Percentiles rank a stretch among this genome's conserved stretches.
phyloP scores from a whole-genome alignment of 2,797 vertebrate species.

The Aulostomus chinensis region DNA sequence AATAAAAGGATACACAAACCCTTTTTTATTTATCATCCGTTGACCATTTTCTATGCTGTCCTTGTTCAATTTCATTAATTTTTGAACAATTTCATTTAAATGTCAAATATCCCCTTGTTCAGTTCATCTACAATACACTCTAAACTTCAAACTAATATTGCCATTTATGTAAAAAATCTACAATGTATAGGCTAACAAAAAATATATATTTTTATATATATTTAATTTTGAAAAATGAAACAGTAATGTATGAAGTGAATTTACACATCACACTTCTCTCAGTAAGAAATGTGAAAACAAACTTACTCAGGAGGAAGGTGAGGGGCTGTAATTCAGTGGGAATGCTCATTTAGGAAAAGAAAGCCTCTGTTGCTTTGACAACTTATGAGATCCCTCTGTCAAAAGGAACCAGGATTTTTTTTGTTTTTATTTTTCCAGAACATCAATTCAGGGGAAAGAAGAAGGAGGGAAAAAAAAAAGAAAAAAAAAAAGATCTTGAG shows the following conservation, averaged over 20 bases:
- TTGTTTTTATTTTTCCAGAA: slow-evolving; percentile 43
- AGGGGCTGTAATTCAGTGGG: slow-evolving; percentile 71
- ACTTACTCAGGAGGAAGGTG: slow-evolving; percentile 65
- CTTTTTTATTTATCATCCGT: slow-evolving; percentile 46
- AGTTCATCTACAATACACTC: slow-evolving; percentile 83
- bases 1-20: slow-evolving; percentile 67
- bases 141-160: slow-evolving; percentile 86
- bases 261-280: slow-evolving; percentile 71
- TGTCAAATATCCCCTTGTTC: slow-evolving; percentile 75
- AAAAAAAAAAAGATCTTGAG: slow-evolving; percentile 19
- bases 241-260: slow-evolving; percentile 82
- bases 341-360: slow-evolving; percentile 77
- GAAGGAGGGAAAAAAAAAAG: not conserved
- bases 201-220: slow-evolving; percentile 86
- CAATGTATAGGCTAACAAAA: slow-evolving; percentile 91
- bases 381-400: slow-evolving; percentile 3
- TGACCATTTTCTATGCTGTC: slow-evolving; percentile 53
- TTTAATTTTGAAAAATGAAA: slow-evolving; percentile 86
- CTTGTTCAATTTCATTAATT: slow-evolving; percentile 51
- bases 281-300: slow-evolving; percentile 59
- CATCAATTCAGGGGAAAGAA: slow-evolving; percentile 53
- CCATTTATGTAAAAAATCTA: slow-evolving; percentile 88
- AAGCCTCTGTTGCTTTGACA: slow-evolving; percentile 61
- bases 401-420: slow-evolving; percentile 26
- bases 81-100: slow-evolving; percentile 69